These are phyloP conservation scores for Aelia acuminata DNA, from an alignment of 2,888 invertebrate species.

Conservation along the genomic window DNA sequence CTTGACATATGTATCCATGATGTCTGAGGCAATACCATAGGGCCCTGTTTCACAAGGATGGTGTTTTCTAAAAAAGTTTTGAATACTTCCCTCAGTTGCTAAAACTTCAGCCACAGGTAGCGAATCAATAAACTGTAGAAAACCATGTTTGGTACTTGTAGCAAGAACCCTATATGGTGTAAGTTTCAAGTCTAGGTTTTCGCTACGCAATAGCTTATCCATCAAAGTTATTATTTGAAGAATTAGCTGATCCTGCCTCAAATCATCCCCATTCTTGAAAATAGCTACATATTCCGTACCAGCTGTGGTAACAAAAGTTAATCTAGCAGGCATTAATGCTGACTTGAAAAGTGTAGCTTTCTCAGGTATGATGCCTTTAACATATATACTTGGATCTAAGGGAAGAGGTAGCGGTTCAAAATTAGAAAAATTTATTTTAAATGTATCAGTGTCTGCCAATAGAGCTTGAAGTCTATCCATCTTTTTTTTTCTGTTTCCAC, in stretches of 20 bases:
- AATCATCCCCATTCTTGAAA: constrained; percentile 97
- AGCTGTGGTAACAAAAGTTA: constrained; percentile 88
- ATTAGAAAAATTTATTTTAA: constrained; percentile 88
- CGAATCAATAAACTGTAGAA: constrained; percentile 96
- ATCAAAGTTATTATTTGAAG: constrained; percentile 98
- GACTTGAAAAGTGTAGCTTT: constrained; percentile 96
- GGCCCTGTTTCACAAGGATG: constrained; percentile 90
- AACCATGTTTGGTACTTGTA: constrained; percentile 95
- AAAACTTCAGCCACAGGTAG: constrained; percentile 93
- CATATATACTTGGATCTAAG: constrained; percentile 90
- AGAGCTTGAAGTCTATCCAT: constrained; percentile 89
- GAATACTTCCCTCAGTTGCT: constrained; percentile 88
- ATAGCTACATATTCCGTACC: constrained; percentile 93
- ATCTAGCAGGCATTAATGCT: constrained; percentile 92
- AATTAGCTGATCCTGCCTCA: constrained; percentile 97
- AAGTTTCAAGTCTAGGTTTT: constrained; percentile 95
- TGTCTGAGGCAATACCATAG: constrained; percentile 89
- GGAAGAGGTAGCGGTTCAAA: constrained; percentile 96
- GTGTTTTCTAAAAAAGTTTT: constrained; percentile 92
- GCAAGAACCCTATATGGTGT: constrained; percentile 97
- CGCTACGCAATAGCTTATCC: constrained; percentile 93
- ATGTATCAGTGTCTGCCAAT: constrained; percentile 83
- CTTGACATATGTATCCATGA: constrained; percentile 97
- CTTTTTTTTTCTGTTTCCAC: constrained; percentile 92
- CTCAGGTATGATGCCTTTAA: constrained; percentile 89